Evolutionary conservation across 2,888 invertebrate species (phyloP), one percentile per base, ranked within the genome.

Genomic region (Nysson spinosus): DNA sequence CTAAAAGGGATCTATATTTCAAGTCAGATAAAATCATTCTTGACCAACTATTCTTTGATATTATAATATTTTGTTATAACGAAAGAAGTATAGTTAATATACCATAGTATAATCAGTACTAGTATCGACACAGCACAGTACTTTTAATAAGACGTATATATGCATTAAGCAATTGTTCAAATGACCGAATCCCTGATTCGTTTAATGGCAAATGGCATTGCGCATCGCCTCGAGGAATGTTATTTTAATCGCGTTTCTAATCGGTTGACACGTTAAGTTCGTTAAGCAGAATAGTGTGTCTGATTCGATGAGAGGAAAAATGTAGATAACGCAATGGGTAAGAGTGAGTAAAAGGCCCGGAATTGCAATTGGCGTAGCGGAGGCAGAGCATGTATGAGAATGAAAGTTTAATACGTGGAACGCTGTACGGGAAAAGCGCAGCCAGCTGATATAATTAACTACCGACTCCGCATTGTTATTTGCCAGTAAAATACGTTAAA

Each of bases 281-380:
- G n/a, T n/a, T n/a, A n/a, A n/a, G n/a, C n/a, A n/a, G n/a, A 58
- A 22, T 28, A 42, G 17, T 58, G 14, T 17, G 12, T 22, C 22
- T 24, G n/a, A 12, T 4, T 14, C 35, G 20, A 47, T 24, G 60
- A 47, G 35, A 47, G 58, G 46, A 47, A 49, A 46, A 58, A 34
- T 58, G 60, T n/a, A 35, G 7, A 17, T 17, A 61, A 47, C 35
- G 26, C 14, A 35, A 49, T 17, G 60, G 16, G 51, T 47, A 42
- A 42, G 47, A 61, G 47, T 40, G 12, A 26, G 60, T 61, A 61
- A 61, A 58, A 58, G 60, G 60, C 20, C 35, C 28, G 47, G 46
- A 61, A 58, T 58, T 37, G 60, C 60, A 42, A 58, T 61, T 47
- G 42, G 34, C 28, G 58, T 61, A 22, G 34, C 17, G 17, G 40